Percentiles rank a stretch among this genome's conserved stretches.
Conservation (phyloP, 2,888 invertebrate species). For the Drosophila maculinotata region DNA sequence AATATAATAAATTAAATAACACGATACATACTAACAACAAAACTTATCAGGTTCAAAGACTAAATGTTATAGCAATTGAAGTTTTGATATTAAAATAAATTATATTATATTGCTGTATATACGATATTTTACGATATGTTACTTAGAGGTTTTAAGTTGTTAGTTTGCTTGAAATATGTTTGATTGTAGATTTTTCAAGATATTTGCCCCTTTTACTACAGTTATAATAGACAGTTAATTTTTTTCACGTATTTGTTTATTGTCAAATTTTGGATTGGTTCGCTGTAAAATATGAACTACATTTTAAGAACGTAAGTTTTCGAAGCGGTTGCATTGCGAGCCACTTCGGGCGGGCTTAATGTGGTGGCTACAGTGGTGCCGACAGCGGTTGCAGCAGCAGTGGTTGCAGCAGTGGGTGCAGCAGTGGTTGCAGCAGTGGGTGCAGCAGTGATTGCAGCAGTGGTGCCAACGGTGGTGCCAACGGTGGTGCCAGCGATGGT, state of each 20-base stretch:
- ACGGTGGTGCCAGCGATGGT: background rate
- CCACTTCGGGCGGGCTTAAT: background rate
- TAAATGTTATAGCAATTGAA: too few species aligned
- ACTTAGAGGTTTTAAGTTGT: too few species aligned
- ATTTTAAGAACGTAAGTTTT: constrained; percentile 2
- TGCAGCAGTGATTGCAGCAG: background rate
- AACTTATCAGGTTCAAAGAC: background rate
- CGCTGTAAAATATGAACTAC: too few species aligned
- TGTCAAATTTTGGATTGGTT: background rate
- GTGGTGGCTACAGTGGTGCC: background rate
- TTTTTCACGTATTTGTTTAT: background rate
- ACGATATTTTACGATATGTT: too few species aligned
- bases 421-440: background rate
- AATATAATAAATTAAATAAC: background rate
- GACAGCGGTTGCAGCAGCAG: background rate
- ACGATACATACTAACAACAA: background rate
- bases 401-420: background rate
- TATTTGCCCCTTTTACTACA: too few species aligned
- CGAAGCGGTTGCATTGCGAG: background rate
- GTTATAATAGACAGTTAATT: too few species aligned
- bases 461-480: background rate
- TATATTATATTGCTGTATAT: too few species aligned
- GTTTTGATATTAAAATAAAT: background rate
- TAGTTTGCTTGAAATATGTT: too few species aligned
- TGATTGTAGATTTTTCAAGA: too few species aligned